Conservation (phyloP, 2,888 invertebrate species). For the Papilio protenor region DNA sequence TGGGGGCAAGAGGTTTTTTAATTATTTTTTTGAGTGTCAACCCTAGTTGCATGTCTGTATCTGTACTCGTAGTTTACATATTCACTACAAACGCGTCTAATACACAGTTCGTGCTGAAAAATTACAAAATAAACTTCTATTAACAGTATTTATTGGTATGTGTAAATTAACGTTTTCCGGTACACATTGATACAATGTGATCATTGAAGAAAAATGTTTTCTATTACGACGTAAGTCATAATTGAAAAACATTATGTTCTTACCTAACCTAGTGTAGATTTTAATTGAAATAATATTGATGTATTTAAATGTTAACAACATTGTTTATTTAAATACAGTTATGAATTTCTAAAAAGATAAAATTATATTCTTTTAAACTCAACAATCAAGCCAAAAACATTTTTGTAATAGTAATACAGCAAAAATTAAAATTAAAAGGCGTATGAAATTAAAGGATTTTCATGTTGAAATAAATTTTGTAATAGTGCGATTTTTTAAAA, state of each 20-base stretch:
- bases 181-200: constrained; percentile 5
- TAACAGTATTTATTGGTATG: background rate
- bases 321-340: too few species aligned
- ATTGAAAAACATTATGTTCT: background rate
- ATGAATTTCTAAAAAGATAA: too few species aligned
- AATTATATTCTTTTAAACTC: too few species aligned
- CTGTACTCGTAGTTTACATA: background rate
- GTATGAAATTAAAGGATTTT: too few species aligned
- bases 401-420: too few species aligned
- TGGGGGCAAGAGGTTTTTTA: background rate
- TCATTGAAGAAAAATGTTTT: constrained; percentile 2
- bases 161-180: constrained; percentile 1
- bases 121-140: constrained; percentile 51
- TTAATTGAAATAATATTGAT: too few species aligned
- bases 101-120: constrained; percentile 51
- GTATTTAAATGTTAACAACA: too few species aligned
- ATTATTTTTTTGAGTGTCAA: background rate
- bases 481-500: background rate
- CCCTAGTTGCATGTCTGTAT: constrained; percentile 21
- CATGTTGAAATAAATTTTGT: background rate
- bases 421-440: too few species aligned
- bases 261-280: too few species aligned
- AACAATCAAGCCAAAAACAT: too few species aligned
- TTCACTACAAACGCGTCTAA: constrained; percentile 42
- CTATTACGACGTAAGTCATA: background rate